A percentile compares a stretch with the other conserved stretches of the same genome.
These are phyloP conservation scores for Cerastis rubricosa DNA, from an alignment of 2,888 invertebrate genomes.

Conservation along the genomic window DNA sequence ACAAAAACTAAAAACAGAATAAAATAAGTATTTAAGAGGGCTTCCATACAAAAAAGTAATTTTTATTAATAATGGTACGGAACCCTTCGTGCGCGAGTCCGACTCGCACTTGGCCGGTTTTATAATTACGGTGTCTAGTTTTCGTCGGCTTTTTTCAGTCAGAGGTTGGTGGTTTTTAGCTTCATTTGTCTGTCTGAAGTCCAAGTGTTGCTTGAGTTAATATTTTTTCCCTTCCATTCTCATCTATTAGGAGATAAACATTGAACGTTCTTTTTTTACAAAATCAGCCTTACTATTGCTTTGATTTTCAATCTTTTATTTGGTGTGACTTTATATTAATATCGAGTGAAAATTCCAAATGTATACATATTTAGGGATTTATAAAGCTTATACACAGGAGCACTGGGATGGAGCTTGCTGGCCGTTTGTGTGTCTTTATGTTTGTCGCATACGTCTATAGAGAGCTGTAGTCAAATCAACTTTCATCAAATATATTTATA, in stretches of 20 bases:
- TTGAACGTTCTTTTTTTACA: background rate
- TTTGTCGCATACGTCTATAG: conserved; percentile 46
- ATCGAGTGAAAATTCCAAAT: conserved; percentile 68
- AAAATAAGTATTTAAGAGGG: no score
- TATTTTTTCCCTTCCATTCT: background rate
- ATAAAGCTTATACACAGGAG: conserved; percentile 78
- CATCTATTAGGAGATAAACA: background rate
- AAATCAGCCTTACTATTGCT: background rate
- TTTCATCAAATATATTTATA: background rate
- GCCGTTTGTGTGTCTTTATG: conserved; percentile 70
- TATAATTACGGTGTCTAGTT: background rate
- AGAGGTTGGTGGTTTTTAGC: background rate
- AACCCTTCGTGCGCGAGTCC: no score
- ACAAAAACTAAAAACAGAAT: no score
- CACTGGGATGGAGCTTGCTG: conserved; percentile 88
- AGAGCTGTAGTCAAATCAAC: conserved; percentile 39
- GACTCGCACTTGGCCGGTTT: no score
- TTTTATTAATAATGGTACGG: no score
- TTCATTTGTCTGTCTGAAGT: background rate
- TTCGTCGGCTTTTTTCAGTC: background rate
- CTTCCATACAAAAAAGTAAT: no score
- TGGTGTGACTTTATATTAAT: background rate
- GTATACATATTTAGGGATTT: conserved; percentile 67
- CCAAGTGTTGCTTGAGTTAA: background rate
- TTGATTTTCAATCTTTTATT: background rate